Evolutionary conservation across 2,797 vertebrate genomes (phyloP).

Genomic region (Avahi laniger): DNA sequence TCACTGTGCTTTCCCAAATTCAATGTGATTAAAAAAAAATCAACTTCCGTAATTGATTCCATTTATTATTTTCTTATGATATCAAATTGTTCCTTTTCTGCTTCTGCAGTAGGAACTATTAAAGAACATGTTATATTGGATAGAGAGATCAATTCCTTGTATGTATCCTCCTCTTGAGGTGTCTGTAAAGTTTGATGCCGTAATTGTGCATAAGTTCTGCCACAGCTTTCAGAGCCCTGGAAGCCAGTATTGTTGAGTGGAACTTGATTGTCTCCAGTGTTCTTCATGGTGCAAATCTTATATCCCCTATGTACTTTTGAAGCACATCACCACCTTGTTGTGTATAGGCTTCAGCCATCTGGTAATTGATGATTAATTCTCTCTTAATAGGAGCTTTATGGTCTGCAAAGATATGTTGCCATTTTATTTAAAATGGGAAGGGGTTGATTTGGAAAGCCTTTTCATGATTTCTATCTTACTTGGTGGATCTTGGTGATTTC

Average conservation of each 20-base stretch:
- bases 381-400: slow-evolving; percentile 4
- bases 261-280: neutral
- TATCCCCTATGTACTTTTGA: neutral
- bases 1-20: neutral
- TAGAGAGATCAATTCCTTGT: neutral
- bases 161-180: neutral
- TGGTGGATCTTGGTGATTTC: slow-evolving; percentile 26
- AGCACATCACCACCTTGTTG: neutral
- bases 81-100: slow-evolving; percentile 20
- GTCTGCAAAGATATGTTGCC: neutral
- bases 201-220: neutral
- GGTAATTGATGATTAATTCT: slow-evolving; percentile 7
- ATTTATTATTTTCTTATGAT: slow-evolving; percentile 1
- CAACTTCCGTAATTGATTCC: slow-evolving; percentile 17
- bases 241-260: neutral
- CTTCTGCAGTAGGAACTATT: slow-evolving; percentile 2
- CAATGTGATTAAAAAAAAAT: neutral
- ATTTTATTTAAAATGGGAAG: slow-evolving; percentile 17
- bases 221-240: neutral
- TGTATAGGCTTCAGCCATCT: neutral
- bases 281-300: neutral
- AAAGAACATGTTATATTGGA: neutral
- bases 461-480: neutral
- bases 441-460: slow-evolving; percentile 23
- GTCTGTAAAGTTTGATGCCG: neutral